Conservation (phyloP, 2,113 vertebrate genomes). For the Narcine bancroftii region DNA sequence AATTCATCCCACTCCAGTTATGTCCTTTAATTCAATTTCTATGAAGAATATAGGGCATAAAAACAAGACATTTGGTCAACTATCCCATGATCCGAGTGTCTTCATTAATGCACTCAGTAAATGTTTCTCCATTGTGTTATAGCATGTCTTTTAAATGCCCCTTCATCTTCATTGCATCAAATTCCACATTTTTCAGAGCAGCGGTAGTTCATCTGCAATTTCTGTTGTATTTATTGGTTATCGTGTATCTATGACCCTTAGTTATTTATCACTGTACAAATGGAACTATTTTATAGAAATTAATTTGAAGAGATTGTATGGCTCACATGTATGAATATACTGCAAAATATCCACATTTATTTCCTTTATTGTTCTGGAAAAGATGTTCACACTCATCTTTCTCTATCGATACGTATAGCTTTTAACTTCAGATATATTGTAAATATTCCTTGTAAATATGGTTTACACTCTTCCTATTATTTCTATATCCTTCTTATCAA, state of each 20-base stretch:
- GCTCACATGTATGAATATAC: too few relatives aligned
- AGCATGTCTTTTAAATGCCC: background rate
- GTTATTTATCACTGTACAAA: background rate
- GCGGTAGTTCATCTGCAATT: background rate
- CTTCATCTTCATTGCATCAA: background rate
- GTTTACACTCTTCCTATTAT: too few relatives aligned
- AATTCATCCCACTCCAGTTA: too few relatives aligned
- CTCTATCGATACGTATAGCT: too few relatives aligned
- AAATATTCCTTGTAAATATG: too few relatives aligned
- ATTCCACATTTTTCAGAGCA: background rate
- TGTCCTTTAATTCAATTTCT: too few relatives aligned
- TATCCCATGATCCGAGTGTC: background rate
- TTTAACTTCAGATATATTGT: too few relatives aligned
- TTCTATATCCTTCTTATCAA: too few relatives aligned
- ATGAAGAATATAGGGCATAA: background rate
- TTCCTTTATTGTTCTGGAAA: too few relatives aligned
- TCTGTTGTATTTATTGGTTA: background rate
- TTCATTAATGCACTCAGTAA: background rate
- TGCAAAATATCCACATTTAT: too few relatives aligned
- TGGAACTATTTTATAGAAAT: background rate
- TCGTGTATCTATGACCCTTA: background rate
- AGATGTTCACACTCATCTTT: too few relatives aligned
- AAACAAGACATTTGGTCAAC: background rate
- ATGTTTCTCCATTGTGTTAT: background rate
- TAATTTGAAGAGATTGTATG: background rate